Evolutionary conservation across 2,888 invertebrate species (phyloP), one percentile per base, ranked within the genome.

Genomic region (Acanthacorydalis orientalis): DNA sequence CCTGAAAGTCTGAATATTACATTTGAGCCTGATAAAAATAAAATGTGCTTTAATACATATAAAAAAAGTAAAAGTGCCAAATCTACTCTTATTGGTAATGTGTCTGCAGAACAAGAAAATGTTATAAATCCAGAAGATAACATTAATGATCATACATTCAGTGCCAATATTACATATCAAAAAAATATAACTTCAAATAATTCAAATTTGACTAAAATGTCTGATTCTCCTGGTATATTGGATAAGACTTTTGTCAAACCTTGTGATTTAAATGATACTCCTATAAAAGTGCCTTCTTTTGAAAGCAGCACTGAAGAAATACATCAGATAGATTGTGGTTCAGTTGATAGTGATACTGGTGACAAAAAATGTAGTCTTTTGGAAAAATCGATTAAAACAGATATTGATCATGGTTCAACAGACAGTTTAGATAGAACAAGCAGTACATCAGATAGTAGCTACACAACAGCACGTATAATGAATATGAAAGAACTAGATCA

Each of bases 341-440:
- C 40, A 39, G 16, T 12, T 1, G 46, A 46, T 9, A 16, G 32
- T 31, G 23, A 39, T 10, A 32, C 12, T 32, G 12, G 14, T 10
- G 39, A 32, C 11, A 32, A 44, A 14, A 35, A 23, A 14, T 44
- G 15, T 15, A 38, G 11, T n/a, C 6, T 23, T 23, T 44, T 44
- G 6, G 31, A 39, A n/a, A 39, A 39, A 8, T 23, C 46, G 9
- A 23, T 33, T 14, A 43, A 15, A 15, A 14, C 10, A 15, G 14
- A 41, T 14, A 14, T 31, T 7, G 14, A 14, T 2, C 12, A 31
- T 31, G 64, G 64, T 44, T 65, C 65, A 7, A 59, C 62, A 1
- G 67, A 67, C 51, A 67, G 64, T 54, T 57, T 65, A 38, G 66
- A 67, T 37, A 56, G 62, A 39, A 60, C 61, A 56, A 66, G 65